These are phyloP conservation scores for Nesogale talazaci DNA, from an alignment of 2,113 vertebrate genomes.

Conservation along the genomic window DNA sequence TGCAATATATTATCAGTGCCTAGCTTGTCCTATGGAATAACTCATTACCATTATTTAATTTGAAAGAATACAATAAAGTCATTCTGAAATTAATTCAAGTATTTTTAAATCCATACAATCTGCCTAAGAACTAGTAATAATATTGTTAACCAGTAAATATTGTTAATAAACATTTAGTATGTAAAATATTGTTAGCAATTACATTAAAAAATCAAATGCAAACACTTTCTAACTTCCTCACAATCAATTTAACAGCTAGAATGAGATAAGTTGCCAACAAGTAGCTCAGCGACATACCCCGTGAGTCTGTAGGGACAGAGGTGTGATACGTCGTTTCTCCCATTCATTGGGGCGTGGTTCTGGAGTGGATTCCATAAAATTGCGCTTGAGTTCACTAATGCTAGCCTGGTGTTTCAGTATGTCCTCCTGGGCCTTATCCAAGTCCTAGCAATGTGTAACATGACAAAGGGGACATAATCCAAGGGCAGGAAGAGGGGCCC, in stretches of 20 bases:
- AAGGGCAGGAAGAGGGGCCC: conserved; percentile 81
- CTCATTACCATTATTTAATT: conserved; percentile 12
- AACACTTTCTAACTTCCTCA: conserved; percentile 54
- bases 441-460: conserved; percentile 91
- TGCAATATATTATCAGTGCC: neutral
- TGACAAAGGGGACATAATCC: conserved; percentile 85
- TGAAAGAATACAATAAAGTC: neutral
- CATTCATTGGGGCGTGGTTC: conserved; percentile 98
- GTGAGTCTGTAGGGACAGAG: conserved; percentile 92
- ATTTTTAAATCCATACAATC: conserved; percentile 54
- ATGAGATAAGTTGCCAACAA: conserved; percentile 74
- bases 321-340: conserved; percentile 98
- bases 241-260: conserved; percentile 59
- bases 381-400: conserved; percentile 99
- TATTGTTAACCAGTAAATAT: conserved; percentile 59
- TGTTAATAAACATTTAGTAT: conserved; percentile 83
- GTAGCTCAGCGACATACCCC: conserved; percentile 92
- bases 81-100: conserved; percentile 49
- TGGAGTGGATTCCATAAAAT: conserved; percentile 99
- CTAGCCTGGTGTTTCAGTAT: conserved; percentile 99
- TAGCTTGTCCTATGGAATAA: neutral
- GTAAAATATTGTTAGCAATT: conserved; percentile 75
- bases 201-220: conserved; percentile 18
- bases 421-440: conserved; percentile 99
- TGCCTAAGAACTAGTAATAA: conserved; percentile 50